Conservation (phyloP, 1,140 invertebrate genomes). For the Colletes gigas region DNA sequence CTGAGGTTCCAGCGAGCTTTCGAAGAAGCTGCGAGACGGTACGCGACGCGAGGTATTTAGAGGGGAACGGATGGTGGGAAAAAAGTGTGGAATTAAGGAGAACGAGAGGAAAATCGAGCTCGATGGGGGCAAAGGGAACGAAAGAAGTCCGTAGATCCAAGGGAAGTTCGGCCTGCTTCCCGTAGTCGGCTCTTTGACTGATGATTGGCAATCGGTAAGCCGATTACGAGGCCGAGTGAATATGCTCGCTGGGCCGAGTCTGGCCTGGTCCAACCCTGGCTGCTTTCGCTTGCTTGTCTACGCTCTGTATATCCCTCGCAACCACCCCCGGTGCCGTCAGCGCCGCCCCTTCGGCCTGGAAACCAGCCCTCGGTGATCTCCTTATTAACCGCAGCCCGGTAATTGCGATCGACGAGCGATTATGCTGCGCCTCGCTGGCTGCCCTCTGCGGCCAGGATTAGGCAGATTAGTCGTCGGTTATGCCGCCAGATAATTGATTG, state of each 20-base stretch:
- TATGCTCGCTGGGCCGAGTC: conserved; percentile 62
- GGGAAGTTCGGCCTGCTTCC: conserved; percentile 49
- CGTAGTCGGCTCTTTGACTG: conserved; percentile 64
- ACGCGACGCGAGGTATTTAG: not conserved
- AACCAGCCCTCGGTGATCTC: conserved; percentile 67
- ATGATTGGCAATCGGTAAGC: conserved; percentile 74
- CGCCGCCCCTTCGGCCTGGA: conserved; percentile 46
- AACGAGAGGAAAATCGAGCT: not conserved
- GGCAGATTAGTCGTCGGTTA: conserved; percentile 71
- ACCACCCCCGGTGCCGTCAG: conserved; percentile 30
- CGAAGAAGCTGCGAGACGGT: not conserved
- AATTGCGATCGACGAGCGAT: conserved; percentile 70
- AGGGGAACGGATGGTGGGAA: not conserved
- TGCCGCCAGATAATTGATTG: conserved; percentile 68
- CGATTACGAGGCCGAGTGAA: conserved; percentile 69
- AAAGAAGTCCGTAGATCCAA: conserved; percentile 35
- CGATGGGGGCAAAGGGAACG: not conserved
- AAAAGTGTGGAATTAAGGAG: conserved; percentile 16
- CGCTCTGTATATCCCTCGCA: conserved; percentile 46
- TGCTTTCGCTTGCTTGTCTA: conserved; percentile 36
- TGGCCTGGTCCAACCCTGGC: conserved; percentile 60
- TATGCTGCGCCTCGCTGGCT: conserved; percentile 62
- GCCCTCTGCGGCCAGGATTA: conserved; percentile 64
- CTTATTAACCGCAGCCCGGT: conserved; percentile 69
- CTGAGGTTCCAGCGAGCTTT: not conserved